A percentile compares a stretch with the other conserved stretches of the same genome.
Conservation (phyloP, 1,140 invertebrate genomes). For the Phenacoccus solenopsis region DNA sequence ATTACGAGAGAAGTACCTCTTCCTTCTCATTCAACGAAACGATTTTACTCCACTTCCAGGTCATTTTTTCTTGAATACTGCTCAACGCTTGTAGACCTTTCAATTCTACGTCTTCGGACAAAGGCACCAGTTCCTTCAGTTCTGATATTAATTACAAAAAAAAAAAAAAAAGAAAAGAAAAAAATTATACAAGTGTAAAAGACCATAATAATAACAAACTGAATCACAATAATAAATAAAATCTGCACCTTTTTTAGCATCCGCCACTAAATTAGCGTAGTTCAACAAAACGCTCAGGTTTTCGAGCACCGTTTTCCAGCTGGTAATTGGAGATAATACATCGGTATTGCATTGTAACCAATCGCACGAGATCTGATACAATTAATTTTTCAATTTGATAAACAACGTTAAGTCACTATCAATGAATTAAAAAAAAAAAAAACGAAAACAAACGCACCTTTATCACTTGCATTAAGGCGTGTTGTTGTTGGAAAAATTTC, state of each 20-base stretch:
- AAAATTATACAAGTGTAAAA: no score
- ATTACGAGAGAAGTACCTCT: neutral
- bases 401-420: neutral
- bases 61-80: neutral
- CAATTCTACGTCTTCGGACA: neutral
- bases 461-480: neutral
- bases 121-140: neutral
- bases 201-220: no score
- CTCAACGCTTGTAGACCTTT: neutral
- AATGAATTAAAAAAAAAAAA: no score
- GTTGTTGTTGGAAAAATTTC: neutral
- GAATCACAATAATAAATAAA: neutral
- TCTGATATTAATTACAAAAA: no score
- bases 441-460: neutral
- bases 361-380: neutral
- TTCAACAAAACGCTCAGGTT: neutral
- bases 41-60: neutral
- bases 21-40: neutral
- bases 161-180: no score
- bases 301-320: neutral
- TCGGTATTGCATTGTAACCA: constrained; percentile 1
- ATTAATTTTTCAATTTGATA: neutral
- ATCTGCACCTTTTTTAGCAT: neutral
- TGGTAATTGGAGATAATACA: neutral
- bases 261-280: neutral